A percentile compares a stretch with the other conserved stretches of the same genome.
These are phyloP conservation scores for Torymus tubicola DNA, from an alignment of 2,888 invertebrate genomes.

Conservation along the genomic window DNA sequence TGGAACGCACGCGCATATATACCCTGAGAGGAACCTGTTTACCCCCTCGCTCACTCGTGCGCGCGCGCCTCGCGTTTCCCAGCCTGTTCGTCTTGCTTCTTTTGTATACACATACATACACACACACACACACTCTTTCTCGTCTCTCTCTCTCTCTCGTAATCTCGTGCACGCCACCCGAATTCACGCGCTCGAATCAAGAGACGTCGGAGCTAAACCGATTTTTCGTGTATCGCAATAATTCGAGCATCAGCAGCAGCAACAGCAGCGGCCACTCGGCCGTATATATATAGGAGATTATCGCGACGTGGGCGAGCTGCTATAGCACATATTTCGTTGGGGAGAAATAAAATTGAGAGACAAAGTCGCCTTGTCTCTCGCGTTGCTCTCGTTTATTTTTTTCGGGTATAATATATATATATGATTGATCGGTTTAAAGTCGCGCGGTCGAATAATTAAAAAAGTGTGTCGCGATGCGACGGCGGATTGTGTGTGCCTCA, in stretches of 20 bases:
- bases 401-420: background rate
- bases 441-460: slow-evolving; percentile 18
- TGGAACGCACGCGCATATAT: background rate
- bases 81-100: slow-evolving; percentile 7
- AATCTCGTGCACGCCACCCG: slow-evolving; percentile 38
- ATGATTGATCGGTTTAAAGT: slow-evolving; percentile 43
- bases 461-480: background rate
- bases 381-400: slow-evolving; percentile 10
- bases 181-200: slow-evolving; percentile 28
- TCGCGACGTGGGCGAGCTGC: slow-evolving; percentile 28
- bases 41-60: background rate
- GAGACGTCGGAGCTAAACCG: slow-evolving; percentile 17
- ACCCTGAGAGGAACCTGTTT: slow-evolving; percentile 39
- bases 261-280: too few species aligned
- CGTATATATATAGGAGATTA: slow-evolving; percentile 21
- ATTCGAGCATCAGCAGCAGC: background rate
- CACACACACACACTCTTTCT: background rate
- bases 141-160: background rate
- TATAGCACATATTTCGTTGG: background rate
- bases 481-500: background rate
- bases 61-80: slow-evolving; percentile 5
- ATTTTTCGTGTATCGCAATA: slow-evolving; percentile 45
- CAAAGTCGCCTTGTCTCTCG: background rate
- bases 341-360: slow-evolving; percentile 13
- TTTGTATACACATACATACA: background rate